phyloP scores from a whole-genome alignment of 2,797 vertebrate genomes.

The Steatocranus sp. region DNA sequence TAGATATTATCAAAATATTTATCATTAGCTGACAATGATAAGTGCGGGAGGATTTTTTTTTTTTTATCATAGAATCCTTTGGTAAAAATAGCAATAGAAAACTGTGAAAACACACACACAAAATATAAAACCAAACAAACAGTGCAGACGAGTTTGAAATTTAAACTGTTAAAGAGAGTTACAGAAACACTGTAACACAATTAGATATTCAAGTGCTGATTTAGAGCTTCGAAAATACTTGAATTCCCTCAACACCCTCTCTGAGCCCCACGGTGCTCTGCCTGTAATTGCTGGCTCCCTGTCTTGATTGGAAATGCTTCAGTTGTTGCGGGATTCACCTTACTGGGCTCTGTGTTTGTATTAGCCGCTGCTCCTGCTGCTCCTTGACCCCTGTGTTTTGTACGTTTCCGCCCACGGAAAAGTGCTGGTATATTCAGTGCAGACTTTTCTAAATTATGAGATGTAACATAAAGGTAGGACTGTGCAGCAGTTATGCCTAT shows the following conservation, averaged over 20 bases:
- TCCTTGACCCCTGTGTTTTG: neutral
- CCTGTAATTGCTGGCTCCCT: conserved; percentile 18
- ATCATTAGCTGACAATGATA: neutral
- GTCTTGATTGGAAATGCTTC: conserved; percentile 33
- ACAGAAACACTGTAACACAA: neutral
- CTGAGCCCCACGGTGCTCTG: neutral
- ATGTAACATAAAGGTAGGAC: neutral
- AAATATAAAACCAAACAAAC: neutral
- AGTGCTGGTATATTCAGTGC: neutral
- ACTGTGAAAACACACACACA: neutral
- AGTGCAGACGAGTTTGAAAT: rapidly evolving
- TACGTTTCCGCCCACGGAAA: neutral
- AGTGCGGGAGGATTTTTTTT: neutral
- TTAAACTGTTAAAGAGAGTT: neutral
- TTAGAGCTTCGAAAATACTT: conserved; percentile 19
- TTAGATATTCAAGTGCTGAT: conserved; percentile 14
- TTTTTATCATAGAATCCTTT: neutral
- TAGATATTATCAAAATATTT: neutral
- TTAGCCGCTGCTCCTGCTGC: neutral
- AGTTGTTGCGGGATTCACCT: conserved; percentile 20
- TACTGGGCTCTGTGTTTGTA: neutral
- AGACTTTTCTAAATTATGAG: neutral
- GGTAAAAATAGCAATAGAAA: neutral
- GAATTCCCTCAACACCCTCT: neutral
- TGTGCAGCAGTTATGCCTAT: neutral